Conservation (phyloP, 2,113 vertebrate species). For the Okapia johnstoni region DNA sequence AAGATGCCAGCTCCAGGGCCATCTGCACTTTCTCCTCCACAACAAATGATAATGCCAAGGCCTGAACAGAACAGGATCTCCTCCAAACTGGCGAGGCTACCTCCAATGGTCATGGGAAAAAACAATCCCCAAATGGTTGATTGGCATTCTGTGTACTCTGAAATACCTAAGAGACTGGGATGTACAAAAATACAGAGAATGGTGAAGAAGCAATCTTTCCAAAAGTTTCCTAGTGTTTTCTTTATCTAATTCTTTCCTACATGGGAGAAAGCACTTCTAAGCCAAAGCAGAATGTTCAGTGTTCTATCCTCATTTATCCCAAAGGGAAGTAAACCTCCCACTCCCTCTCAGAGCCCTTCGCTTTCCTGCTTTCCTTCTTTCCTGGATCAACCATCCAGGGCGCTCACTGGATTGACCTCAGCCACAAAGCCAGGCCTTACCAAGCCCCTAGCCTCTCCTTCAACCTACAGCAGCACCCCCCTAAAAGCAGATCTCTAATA, state of each 20-base stretch:
- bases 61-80: background rate
- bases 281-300: background rate
- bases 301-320: background rate
- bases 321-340: background rate
- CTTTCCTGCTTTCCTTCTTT: background rate
- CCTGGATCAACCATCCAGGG: background rate
- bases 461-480: background rate
- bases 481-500: background rate
- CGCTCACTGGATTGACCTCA: background rate
- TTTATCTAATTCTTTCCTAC: background rate
- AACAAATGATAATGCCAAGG: background rate
- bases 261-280: background rate
- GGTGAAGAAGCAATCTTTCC: accelerated
- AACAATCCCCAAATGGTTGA: background rate
- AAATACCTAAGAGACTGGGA: background rate
- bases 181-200: background rate
- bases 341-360: background rate
- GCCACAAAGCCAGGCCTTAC: too few species aligned
- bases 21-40: background rate
- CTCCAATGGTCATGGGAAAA: background rate
- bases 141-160: background rate
- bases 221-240: background rate
- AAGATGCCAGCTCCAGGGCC: too few species aligned
- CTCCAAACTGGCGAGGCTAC: background rate
- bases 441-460: background rate